Conservation (phyloP, 2,797 vertebrate species). For the Serranus cabrilla region DNA sequence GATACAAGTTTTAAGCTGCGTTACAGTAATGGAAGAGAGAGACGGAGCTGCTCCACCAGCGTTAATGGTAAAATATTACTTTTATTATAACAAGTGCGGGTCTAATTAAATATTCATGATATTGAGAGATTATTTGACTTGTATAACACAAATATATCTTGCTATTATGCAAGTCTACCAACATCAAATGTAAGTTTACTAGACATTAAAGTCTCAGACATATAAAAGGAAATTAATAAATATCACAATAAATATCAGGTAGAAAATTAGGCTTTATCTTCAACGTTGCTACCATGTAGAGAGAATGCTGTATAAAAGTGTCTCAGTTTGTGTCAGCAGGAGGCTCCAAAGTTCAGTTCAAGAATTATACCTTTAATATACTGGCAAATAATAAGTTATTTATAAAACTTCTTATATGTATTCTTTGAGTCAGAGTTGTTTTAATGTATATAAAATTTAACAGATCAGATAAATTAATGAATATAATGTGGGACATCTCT, state of each 20-base stretch:
- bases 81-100: no score
- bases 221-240: neutral
- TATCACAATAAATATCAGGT: neutral
- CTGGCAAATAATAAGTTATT: neutral
- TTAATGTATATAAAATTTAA: no score
- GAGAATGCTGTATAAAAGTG: neutral
- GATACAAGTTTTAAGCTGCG: neutral
- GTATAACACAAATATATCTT: neutral
- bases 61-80: neutral
- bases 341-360: neutral
- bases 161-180: neutral
- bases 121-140: no score
- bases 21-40: constrained; percentile 2
- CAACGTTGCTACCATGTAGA: neutral
- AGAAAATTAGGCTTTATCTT: neutral
- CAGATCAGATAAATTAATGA: no score
- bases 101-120: no score
- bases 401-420: no score
- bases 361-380: neutral
- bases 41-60: neutral
- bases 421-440: no score
- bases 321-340: neutral
- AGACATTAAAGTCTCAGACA: neutral
- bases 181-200: neutral
- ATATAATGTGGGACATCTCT: no score